Percentiles rank a stretch among this genome's conserved stretches.
phyloP scores from a whole-genome alignment of 2,888 invertebrate genomes.

The Chrysomela aeneicollis region DNA sequence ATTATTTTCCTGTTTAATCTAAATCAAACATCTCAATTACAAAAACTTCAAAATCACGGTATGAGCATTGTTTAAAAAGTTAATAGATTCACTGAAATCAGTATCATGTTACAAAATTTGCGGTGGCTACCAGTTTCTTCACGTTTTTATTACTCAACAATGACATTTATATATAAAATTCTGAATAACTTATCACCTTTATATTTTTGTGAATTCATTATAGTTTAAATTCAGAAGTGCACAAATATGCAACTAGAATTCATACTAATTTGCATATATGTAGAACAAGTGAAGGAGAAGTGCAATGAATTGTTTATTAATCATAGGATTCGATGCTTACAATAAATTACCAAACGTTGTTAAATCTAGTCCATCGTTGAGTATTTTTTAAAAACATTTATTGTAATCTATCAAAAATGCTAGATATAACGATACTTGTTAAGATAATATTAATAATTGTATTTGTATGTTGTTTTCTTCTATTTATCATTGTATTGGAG shows the following conservation, averaged over 20 bases:
- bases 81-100: background rate
- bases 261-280: background rate
- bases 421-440: background rate
- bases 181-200: background rate
- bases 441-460: conserved; percentile 5
- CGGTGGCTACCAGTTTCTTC: background rate
- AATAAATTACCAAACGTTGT: background rate
- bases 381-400: background rate
- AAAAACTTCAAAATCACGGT: conserved; percentile 15
- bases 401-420: background rate
- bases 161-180: background rate
- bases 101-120: background rate
- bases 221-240: background rate
- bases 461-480: background rate
- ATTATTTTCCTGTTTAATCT: conserved; percentile 1
- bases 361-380: background rate
- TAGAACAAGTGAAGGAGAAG: background rate
- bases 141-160: background rate
- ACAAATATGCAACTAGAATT: background rate
- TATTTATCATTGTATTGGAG: background rate
- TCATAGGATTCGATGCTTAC: no score
- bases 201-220: background rate
- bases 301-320: background rate
- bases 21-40: conserved; percentile 15
- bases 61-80: conserved; percentile 2